These are phyloP conservation scores for Theonella swinhoei DNA, from an alignment of 37 sponge, comb jelly and placozoan genomes.

Conservation along the genomic window DNA sequence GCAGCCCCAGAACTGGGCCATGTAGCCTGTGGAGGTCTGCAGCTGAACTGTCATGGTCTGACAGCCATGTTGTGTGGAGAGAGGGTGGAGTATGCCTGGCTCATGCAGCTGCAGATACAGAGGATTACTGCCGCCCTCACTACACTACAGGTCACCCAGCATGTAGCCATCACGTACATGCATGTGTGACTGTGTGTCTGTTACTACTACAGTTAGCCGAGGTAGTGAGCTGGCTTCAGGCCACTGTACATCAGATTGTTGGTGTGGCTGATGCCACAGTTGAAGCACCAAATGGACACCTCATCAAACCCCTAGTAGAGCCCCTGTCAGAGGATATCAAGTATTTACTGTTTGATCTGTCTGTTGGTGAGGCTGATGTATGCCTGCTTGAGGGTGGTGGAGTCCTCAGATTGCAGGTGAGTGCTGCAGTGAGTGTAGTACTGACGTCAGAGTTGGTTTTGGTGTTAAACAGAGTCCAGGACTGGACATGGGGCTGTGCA, in stretches of 20 bases:
- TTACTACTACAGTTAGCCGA: conserved; percentile 30
- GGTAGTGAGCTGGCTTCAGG: conserved; percentile 57
- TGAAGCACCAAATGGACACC: conserved; percentile 56
- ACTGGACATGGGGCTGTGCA: conserved; percentile 53
- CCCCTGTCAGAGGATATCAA: conserved; percentile 68
- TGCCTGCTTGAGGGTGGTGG: conserved; percentile 23
- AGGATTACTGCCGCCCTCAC: conserved; percentile 47
- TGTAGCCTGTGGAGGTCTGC: conserved; percentile 19
- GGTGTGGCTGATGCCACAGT: conserved; percentile 40
- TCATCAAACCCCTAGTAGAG: conserved; percentile 59
- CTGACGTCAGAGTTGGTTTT: neutral
- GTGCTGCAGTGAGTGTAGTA: neutral
- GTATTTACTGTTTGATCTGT: conserved; percentile 54
- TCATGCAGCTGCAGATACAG: conserved; percentile 54
- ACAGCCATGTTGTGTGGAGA: conserved; percentile 65
- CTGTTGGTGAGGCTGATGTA: conserved; percentile 31
- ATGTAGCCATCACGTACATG: neutral
- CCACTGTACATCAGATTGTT: conserved; percentile 31
- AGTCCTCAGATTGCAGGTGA: conserved; percentile 34
- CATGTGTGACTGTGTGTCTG: neutral
- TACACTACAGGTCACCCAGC: conserved; percentile 41
- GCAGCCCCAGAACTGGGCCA: conserved; percentile 29
- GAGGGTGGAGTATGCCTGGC: conserved; percentile 85
- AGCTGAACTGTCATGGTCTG: conserved; percentile 65
- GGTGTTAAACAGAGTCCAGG: conserved; percentile 48